Base-by-base conservation (phyloP, 1,140 invertebrate genomes). In the Drosophila teissieri region DNA sequence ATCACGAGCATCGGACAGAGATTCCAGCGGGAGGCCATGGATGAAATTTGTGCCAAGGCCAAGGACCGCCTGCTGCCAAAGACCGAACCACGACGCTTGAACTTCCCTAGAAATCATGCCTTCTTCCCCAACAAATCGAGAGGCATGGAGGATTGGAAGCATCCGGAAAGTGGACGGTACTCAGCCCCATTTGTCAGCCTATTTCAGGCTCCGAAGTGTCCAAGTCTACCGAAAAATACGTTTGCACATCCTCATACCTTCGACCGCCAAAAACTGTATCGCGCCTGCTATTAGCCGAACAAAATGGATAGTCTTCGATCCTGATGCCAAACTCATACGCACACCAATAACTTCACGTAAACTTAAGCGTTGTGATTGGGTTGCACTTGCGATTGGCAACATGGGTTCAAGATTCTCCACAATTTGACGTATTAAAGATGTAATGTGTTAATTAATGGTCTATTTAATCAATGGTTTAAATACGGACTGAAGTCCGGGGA, bases 361-460 rank as follows among this genome's bases (percentile, higher is more conserved):
- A 0, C 15, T 12, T 6, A 1, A 14, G 42, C 24, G 36, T 15
- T 19, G 51, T 36, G 64, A 7, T 27, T 24, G 27, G 70, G 68
- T 37, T 48, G 44, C 14, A 24, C 12, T n/a, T 70, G 64, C 6
- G 37, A 19, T n/a, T 34, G 65, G 19, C 15, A 12, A 10, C 19
- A 22, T 6, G 11, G 5, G 2, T 57, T 12, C 5, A 24, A 4
- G 27, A 19, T 12, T 39, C 6, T 24, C 31, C 19, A 4, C 11
- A 45, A 34, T 1, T 40, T 1, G 14, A 37, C 42, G 19, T 48
- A 70, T 69, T 69, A 69, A 70, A 70, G 11, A 22, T 40, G 36
- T 57, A 24, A 42, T 7, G 10, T 68, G 22, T 68, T n/a, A 31
- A 68, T 27, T 36, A 10, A n/a, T 22, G 31, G 10, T 11, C 3